phyloP scores from a whole-genome alignment of 2,888 invertebrate species.

The Anticlea derivata region DNA sequence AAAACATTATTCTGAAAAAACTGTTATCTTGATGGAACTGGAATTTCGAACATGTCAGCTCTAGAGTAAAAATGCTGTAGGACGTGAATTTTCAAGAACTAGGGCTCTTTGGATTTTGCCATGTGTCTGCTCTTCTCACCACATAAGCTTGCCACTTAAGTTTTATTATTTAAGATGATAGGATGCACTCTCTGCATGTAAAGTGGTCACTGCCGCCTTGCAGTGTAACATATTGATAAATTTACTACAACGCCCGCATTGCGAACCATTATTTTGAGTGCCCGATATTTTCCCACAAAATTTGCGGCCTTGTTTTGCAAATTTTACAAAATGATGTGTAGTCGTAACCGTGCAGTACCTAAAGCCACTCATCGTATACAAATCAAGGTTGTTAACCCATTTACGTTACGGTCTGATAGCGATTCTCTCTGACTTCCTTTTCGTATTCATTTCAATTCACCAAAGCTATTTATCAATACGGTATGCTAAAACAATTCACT shows the following conservation, averaged over 20 bases:
- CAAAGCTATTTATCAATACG: conserved; percentile 25
- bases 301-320: conserved; percentile 22
- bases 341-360: conserved; percentile 48
- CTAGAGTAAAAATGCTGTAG: conserved; percentile 7
- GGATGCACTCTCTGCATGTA: conserved; percentile 27
- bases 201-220: conserved; percentile 25
- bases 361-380: conserved; percentile 59
- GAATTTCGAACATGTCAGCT: neutral
- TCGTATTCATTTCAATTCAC: conserved; percentile 53
- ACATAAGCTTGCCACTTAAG: conserved; percentile 24
- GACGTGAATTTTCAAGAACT: conserved; percentile 22
- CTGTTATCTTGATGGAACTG: neutral
- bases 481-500: conserved; percentile 24
- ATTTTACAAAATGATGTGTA: conserved; percentile 34
- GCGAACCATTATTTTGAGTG: conserved; percentile 22
- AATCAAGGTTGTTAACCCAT: conserved; percentile 79
- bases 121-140: conserved; percentile 20
- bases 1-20: too few relatives aligned
- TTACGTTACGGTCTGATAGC: conserved; percentile 76
- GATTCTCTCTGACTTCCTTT: conserved; percentile 58
- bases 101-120: conserved; percentile 18
- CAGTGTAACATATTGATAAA: conserved; percentile 31
- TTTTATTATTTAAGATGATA: conserved; percentile 30
- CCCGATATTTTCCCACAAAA: conserved; percentile 22
- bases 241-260: conserved; percentile 27